These are phyloP conservation scores for Drosophila cardini DNA, from an alignment of 1,140 invertebrate genomes.

Conservation along the genomic window DNA sequence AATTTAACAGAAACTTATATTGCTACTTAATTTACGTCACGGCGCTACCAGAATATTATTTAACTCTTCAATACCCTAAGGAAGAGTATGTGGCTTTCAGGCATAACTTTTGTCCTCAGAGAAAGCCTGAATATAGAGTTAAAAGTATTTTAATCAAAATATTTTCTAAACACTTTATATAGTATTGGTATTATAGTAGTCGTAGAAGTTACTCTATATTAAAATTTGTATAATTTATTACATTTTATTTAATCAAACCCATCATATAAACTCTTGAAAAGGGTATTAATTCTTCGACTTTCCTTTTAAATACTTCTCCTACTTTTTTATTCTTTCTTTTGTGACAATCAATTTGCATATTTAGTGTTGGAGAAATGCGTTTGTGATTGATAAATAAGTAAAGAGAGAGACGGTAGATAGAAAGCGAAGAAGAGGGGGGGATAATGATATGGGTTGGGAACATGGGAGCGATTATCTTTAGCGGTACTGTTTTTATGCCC, in stretches of 20 bases:
- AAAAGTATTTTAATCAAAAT: too few species aligned
- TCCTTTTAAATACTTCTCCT: not conserved
- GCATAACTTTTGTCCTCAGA: too few species aligned
- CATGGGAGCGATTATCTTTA: conserved; percentile 66
- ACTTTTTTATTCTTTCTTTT: conserved; percentile 21
- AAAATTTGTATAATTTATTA: too few species aligned
- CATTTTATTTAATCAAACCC: too few species aligned
- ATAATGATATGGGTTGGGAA: conserved; percentile 32
- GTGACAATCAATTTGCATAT: conserved; percentile 74
- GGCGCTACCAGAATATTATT: conserved; percentile 73
- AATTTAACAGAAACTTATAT: conserved; percentile 81
- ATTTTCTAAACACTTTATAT: too few species aligned
- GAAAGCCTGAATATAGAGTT: not conserved
- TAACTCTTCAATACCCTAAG: conserved; percentile 31
- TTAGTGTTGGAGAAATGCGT: conserved; percentile 73
- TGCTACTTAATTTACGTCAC: conserved; percentile 82
- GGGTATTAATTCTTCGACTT: not conserved
- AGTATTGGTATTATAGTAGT: too few species aligned
- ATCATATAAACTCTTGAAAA: not conserved
- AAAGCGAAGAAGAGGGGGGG: conserved; percentile 13
- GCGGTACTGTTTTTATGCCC: conserved; percentile 78
- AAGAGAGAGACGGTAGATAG: not conserved
- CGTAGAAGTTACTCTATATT: too few species aligned
- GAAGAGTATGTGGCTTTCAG: not conserved
- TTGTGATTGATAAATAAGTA: conserved; percentile 63